Evolutionary conservation across 2,797 vertebrate species (phyloP).

Genomic region (Gorsachius magnificus): DNA sequence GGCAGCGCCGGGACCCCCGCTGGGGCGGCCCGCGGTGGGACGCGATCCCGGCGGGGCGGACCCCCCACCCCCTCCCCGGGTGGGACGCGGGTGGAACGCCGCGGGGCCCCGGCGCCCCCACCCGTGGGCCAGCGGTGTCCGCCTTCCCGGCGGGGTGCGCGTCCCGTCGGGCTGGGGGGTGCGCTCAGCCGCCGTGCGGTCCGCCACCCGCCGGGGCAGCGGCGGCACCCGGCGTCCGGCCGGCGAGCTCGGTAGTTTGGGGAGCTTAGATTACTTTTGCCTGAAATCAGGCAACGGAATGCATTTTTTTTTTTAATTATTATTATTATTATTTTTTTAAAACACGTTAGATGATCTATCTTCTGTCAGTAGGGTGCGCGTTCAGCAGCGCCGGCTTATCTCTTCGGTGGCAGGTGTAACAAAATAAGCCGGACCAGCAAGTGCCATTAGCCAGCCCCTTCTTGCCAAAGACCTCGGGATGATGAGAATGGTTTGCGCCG

Average conservation of each 20-base stretch:
- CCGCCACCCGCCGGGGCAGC: background rate
- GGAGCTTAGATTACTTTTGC: background rate
- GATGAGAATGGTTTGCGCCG: background rate
- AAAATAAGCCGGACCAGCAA: background rate
- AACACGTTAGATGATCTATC: background rate
- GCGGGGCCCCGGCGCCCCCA: too few species aligned
- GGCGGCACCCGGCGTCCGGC: background rate
- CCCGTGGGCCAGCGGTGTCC: too few species aligned
- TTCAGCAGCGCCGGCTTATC: background rate
- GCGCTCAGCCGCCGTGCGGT: background rate
- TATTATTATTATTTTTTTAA: background rate
- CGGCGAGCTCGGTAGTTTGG: background rate
- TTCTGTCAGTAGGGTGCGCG: constrained; percentile 6
- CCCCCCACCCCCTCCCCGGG: too few species aligned
- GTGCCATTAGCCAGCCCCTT: background rate
- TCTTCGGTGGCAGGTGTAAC: constrained; percentile 54
- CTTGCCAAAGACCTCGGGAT: background rate
- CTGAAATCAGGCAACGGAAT: background rate
- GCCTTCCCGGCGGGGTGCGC: background rate
- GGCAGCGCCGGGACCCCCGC: background rate
- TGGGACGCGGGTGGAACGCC: constrained; percentile 10
- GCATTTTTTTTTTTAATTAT: background rate
- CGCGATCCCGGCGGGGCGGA: background rate
- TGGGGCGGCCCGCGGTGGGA: background rate
- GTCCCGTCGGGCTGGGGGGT: background rate